These are phyloP conservation scores for Manis pentadactyla DNA, from an alignment of 2,797 vertebrate species.

Conservation along the genomic window DNA sequence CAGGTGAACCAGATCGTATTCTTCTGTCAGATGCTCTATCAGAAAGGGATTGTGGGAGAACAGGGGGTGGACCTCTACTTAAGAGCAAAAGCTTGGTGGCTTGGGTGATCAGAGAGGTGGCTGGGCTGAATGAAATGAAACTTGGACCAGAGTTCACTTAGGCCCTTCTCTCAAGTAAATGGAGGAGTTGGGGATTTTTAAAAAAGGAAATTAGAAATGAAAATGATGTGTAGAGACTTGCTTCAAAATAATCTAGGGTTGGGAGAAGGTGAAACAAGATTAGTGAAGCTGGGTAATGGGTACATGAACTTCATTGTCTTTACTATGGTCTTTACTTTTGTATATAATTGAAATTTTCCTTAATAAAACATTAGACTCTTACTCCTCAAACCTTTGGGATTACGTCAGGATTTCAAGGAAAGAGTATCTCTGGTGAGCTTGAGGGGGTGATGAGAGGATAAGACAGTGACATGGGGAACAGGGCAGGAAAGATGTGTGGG, in stretches of 20 bases:
- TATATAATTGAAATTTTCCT: background rate
- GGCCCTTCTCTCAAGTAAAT: background rate
- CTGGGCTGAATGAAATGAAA: background rate
- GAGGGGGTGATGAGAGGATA: background rate
- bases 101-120: background rate
- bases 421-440: background rate
- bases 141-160: background rate
- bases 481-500: background rate
- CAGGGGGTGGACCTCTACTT: background rate
- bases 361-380: background rate
- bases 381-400: background rate
- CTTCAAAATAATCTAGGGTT: background rate
- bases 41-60: background rate
- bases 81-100: background rate
- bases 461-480: background rate
- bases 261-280: background rate
- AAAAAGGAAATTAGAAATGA: conserved; percentile 14
- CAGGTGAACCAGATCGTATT: background rate
- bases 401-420: background rate
- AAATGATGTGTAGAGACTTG: background rate
- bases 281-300: background rate
- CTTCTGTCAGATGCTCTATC: background rate
- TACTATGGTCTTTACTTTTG: background rate
- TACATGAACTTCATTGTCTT: background rate
- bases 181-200: background rate